Base-by-base conservation (phyloP, 2,888 invertebrate genomes). In the Myathropa florea region DNA sequence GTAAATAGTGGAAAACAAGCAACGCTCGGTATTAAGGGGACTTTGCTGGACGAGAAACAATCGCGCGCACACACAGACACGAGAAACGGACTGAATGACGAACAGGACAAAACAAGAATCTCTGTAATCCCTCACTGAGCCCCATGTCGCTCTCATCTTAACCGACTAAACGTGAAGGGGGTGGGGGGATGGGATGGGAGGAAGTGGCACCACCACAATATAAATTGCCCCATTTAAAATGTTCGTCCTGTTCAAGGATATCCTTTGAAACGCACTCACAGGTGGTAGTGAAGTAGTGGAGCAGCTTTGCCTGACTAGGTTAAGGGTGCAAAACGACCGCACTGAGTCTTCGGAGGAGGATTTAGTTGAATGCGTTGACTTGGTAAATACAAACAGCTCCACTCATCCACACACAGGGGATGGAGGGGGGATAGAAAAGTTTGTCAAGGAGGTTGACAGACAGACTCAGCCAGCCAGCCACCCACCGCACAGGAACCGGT, bases 161-260 rank as follows among this genome's bases (percentile, higher is more conserved):
- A 30, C 63, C n/a, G 46, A 33, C 46, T 61, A 53, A 63, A 26
- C 61, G n/a, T 46, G 33, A 33, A 33, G 6, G 33, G 10, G 33
- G 9, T 14, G 18, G 18, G 26, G 7, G 53, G 36, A 3, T 46
- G 46, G 24, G n/a, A n/a, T 21, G 39, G 18, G 26, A 26, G 78
- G 10, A 7, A 10, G 57, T 3, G 24, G 0, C 24, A 18, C 12
- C 12, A 26, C 12, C 65, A 67, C 72, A 81, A 68, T 72, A 85
- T 77, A 85, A 85, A 85, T 81, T 80, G 80, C 72, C 80, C 84
- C 72, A 85, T 81, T 85, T 85, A 81, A 85, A 85, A 68, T 68
- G 84, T 85, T 67, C 61, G 76, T 72, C 71, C 76, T 84, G 67
- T 73, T 85, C 64, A 81, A 73, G 85, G 26, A 76, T 70, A 77